A percentile compares a stretch with the other conserved stretches of the same genome.
Conservation (phyloP, 1,140 invertebrate genomes). For the Druon quercuslanigerum region DNA sequence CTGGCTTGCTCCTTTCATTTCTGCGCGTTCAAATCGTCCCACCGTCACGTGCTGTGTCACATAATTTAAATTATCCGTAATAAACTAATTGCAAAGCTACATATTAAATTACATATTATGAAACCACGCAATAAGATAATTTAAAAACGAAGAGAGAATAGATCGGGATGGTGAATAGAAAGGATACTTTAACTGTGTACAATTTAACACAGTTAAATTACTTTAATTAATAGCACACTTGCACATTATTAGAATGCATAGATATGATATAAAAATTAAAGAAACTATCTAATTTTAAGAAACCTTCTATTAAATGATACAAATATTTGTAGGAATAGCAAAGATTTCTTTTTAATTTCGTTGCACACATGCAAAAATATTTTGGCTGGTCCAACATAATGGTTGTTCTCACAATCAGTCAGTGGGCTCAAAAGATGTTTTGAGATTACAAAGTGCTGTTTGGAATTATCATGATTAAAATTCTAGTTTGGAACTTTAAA, state of each 20-base stretch:
- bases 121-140: neutral
- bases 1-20: slow-evolving; percentile 13
- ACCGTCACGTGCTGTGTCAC: neutral
- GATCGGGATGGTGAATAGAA: neutral
- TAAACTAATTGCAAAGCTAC: slow-evolving; percentile 17
- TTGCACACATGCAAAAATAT: too few species aligned
- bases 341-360: too few species aligned
- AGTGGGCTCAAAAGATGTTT: too few species aligned
- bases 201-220: slow-evolving; percentile 4
- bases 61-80: slow-evolving; percentile 2
- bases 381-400: too few species aligned
- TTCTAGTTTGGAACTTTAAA: too few species aligned
- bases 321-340: too few species aligned
- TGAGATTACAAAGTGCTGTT: too few species aligned
- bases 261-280: too few species aligned
- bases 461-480: too few species aligned
- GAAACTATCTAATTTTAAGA: too few species aligned
- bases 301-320: too few species aligned
- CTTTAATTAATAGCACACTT: neutral
- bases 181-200: slow-evolving; percentile 5
- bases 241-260: neutral
- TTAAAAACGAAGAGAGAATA: neutral
- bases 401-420: too few species aligned
- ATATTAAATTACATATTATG: neutral
- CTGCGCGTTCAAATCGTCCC: neutral